Evolutionary conservation across 2,888 invertebrate species (phyloP), one percentile per base, ranked within the genome.

Genomic region (Epirrhoe tristata): DNA sequence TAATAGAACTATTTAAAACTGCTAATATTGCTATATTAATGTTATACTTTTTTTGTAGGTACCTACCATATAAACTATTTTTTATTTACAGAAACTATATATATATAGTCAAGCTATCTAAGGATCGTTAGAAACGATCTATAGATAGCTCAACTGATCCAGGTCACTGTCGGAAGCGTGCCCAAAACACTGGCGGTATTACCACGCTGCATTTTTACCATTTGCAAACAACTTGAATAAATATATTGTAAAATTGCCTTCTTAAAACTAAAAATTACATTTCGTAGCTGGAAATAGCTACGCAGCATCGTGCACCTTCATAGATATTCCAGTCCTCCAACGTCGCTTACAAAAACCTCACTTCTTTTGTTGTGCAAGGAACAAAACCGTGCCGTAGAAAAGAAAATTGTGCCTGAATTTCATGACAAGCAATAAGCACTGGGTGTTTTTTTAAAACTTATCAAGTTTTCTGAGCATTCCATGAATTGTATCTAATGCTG

Each of bases 281-380:
- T 51, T 17, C 10, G 10, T 17, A 51, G 50, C 1, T 17, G 8
- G 17, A 24, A 51, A 51, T 51, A 52, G 31, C 10, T 24, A 24
- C 24, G 5, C 0, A 31, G 12, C 51, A 51, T 12, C 51, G 17
- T 31, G 51, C 24, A 51, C 31, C 17, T 50, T 16, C 17, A 50
- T 16, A 17, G 10, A 31, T 52, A 52, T 52, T 52, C 52, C 12
- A n/a, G 52, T 31, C 8, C 24, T 24, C 12, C 31, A 52, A 17
- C 31, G 31, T 12, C 55, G 55, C 39, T 77, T 74, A 79, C 79
- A 83, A 81, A 83, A 82, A 77, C 77, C 75, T 68, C 74, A 57
- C 72, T 77, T 17, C 79, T 80, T 85, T 87, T 87, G 86, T 86
- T 81, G 83, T 81, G 79, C 76, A 83, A 83, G 54, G 64, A 54